Evolutionary conservation across 2,888 invertebrate genomes (phyloP).

Genomic region (Alcis repandata): DNA sequence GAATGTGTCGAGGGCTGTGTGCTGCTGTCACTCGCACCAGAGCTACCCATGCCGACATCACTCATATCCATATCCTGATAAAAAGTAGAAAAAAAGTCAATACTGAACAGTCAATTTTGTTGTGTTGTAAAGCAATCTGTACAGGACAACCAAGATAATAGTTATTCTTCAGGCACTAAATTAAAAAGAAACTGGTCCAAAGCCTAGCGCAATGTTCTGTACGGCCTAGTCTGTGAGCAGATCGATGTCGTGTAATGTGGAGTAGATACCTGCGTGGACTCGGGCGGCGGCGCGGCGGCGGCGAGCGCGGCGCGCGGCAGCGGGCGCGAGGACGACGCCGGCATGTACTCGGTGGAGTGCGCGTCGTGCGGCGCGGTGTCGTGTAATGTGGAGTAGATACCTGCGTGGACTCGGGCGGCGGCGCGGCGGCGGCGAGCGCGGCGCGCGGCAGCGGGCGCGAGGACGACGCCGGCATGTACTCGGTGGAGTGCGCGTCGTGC

Average conservation of each 20-base stretch:
- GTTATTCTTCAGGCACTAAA: no score
- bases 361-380: no score
- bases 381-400: constrained; percentile 45
- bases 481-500: constrained; percentile 87
- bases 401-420: constrained; percentile 79
- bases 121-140: neutral
- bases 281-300: constrained; percentile 84
- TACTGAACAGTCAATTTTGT: neutral
- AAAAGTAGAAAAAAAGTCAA: neutral
- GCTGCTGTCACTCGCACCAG: constrained; percentile 76
- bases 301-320: constrained; percentile 88
- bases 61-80: constrained; percentile 81
- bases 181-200: no score
- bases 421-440: constrained; percentile 88
- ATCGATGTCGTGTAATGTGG: no score
- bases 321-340: constrained; percentile 91
- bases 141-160: no score
- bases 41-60: constrained; percentile 80
- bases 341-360: constrained; percentile 92
- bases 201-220: no score
- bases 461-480: constrained; percentile 95
- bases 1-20: constrained; percentile 80
- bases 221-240: no score
- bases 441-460: constrained; percentile 87
- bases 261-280: constrained; percentile 71